Evolutionary conservation across 2,888 invertebrate genomes (phyloP).

Genomic region (Trichacis sp.): DNA sequence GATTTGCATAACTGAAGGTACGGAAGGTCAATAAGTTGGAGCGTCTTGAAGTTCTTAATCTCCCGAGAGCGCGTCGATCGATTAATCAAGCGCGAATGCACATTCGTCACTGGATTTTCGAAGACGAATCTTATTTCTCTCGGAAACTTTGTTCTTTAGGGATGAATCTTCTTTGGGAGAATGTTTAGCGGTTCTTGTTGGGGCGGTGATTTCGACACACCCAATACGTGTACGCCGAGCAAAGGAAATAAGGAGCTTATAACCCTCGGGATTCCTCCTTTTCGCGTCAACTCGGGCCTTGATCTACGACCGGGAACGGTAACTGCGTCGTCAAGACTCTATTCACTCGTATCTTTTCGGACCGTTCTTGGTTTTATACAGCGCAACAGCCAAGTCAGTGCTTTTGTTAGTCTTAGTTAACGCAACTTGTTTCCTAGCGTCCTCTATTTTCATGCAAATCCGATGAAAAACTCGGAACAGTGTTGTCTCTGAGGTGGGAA

Average conservation of each 20-base stretch:
- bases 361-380: background rate
- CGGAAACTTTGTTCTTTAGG: background rate
- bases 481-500: background rate
- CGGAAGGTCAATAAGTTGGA: background rate
- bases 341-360: conserved; percentile 23
- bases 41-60: too few relatives aligned
- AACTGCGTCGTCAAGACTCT: conserved; percentile 27
- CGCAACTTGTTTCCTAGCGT: conserved; percentile 8
- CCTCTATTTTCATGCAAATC: conserved; percentile 36
- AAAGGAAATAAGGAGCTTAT: conserved; percentile 40
- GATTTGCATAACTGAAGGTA: too few relatives aligned
- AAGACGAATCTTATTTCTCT: background rate
- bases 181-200: too few relatives aligned
- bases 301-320: conserved; percentile 33
- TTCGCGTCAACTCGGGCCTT: conserved; percentile 31
- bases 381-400: conserved; percentile 10
- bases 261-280: conserved; percentile 40
- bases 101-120: background rate
- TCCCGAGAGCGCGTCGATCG: background rate
- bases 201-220: conserved; percentile 41
- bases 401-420: conserved; percentile 27
- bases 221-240: conserved; percentile 31
- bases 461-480: conserved; percentile 20
- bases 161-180: conserved; percentile 32
- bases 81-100: background rate